These are phyloP conservation scores for Pseudolaguvia tuberculata DNA, from an alignment of 2,113 vertebrate genomes.

Conservation along the genomic window DNA sequence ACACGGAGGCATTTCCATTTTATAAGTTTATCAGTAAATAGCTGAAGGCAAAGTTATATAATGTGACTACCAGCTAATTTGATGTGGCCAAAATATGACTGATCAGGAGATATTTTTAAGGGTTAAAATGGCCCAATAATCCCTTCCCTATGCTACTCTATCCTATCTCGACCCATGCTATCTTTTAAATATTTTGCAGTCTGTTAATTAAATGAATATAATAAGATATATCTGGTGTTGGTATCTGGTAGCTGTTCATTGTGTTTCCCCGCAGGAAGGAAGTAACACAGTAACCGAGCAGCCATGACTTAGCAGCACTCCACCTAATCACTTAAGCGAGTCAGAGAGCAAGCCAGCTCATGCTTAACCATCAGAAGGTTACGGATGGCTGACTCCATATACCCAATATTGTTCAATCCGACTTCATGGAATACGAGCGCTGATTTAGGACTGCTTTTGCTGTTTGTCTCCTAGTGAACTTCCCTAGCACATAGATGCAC, in stretches of 20 bases:
- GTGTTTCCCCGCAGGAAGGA: background rate
- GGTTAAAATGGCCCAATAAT: background rate
- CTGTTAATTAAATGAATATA: background rate
- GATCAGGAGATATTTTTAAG: background rate
- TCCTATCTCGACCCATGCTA: background rate
- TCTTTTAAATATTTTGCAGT: background rate
- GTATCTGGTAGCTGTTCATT: background rate
- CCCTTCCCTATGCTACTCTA: background rate
- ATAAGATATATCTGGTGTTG: background rate
- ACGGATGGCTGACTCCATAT: constrained; percentile 12
- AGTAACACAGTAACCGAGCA: background rate
- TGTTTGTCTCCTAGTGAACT: constrained; percentile 11
- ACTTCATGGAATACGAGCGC: background rate
- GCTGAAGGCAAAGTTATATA: background rate
- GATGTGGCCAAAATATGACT: background rate
- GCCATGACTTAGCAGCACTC: constrained; percentile 15
- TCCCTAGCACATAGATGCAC: background rate
- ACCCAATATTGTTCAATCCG: constrained; percentile 4
- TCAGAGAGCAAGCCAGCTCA: constrained; percentile 16
- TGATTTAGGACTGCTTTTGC: constrained; percentile 12
- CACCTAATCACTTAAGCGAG: constrained; percentile 18
- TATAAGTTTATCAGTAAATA: background rate
- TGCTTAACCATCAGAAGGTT: background rate
- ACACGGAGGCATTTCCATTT: background rate
- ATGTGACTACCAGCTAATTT: background rate